Evolutionary conservation across 2,888 invertebrate genomes (phyloP).

Genomic region (Exephanes ischioxanthus): DNA sequence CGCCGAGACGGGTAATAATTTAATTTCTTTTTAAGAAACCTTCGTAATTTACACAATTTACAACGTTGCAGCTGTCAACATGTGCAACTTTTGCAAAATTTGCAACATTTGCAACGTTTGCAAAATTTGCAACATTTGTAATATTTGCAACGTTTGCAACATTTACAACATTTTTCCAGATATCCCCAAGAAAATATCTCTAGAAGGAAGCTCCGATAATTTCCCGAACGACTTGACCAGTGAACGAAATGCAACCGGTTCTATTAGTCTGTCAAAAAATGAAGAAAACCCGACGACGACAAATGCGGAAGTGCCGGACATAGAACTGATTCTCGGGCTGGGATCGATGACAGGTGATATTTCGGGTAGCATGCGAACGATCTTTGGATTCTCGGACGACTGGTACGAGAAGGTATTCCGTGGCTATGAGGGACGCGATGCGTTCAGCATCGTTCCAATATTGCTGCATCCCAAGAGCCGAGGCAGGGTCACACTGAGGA

Average conservation of each 20-base stretch:
- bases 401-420: conserved; percentile 87
- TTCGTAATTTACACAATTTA: neutral
- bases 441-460: conserved; percentile 91
- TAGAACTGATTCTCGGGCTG: conserved; percentile 92
- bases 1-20: conserved; percentile 40
- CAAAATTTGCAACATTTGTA: neutral
- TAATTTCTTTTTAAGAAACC: neutral
- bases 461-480: conserved; percentile 91
- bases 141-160: neutral
- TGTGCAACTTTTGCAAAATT: neutral
- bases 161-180: conserved; percentile 18
- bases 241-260: conserved; percentile 10
- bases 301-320: conserved; percentile 88
- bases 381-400: conserved; percentile 88
- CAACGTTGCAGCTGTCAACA: neutral
- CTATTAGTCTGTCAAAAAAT: neutral
- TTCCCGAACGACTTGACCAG: conserved; percentile 6
- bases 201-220: conserved; percentile 24
- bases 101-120: neutral
- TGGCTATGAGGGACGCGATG: conserved; percentile 86
- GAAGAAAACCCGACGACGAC: neutral
- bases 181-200: conserved; percentile 47
- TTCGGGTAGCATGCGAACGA: conserved; percentile 88
- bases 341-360: conserved; percentile 92
- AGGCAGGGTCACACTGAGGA: conserved; percentile 90